A percentile compares a stretch with the other conserved stretches of the same genome.
Evolutionary conservation across 2,888 invertebrate genomes (phyloP).

Genomic region (Folsomia manolachei): DNA sequence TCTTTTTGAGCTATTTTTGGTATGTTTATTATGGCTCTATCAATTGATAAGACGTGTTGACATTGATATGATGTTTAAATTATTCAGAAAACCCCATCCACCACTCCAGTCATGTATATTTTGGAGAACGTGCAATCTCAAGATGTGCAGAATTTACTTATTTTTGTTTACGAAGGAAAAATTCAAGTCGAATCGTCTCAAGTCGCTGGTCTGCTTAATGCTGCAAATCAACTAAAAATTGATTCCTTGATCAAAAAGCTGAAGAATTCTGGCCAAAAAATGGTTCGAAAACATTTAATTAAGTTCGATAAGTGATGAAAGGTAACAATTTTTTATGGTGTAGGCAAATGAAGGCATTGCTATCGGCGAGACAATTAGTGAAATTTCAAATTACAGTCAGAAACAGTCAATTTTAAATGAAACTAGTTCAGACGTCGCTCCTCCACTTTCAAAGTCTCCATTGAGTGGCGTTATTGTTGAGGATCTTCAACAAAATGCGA

Average conservation of each 20-base stretch:
- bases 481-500: no score
- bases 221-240: slow-evolving; percentile 6
- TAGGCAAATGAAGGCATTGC: no score
- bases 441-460: neutral
- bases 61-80: neutral
- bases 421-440: no score
- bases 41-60: no score
- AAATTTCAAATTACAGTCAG: neutral
- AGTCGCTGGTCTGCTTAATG: neutral
- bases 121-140: neutral
- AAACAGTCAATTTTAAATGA: no score
- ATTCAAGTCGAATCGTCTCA: neutral
- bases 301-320: no score
- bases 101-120: neutral
- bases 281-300: no score
- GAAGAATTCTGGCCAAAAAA: no score
- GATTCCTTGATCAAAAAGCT: slow-evolving; percentile 3
- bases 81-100: slow-evolving; percentile 3
- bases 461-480: neutral
- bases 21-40: neutral
- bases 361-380: neutral
- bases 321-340: no score
- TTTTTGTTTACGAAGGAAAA: slow-evolving; percentile 10
- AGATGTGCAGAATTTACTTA: slow-evolving; percentile 4
- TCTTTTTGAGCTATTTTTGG: slow-evolving; percentile 11